Evolutionary conservation across 2,797 vertebrate species (phyloP), one percentile per base, ranked within the genome.

Genomic region (Mus spretus): DNA sequence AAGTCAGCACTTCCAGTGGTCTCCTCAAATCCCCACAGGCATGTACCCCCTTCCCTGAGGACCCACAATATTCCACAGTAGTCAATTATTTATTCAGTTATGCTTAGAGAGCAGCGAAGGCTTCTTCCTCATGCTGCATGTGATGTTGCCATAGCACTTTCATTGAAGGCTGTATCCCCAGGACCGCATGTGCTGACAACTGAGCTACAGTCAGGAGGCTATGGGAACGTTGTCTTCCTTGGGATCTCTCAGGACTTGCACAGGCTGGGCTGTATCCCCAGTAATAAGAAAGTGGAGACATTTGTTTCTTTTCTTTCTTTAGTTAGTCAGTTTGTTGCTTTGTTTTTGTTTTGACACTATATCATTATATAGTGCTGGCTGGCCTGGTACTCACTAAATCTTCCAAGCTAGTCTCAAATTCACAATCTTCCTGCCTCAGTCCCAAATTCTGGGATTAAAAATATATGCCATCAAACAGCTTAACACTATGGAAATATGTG

Each of bases 71-170:
- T 89, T 93, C 79, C 89, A 85, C n/a, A 63, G n/a, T 78, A 65
- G 65, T 93, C 96, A 91, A 70, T 84, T 88, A 84, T 92, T 93
- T 96, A n/a, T 81, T 24, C 65, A 59, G 77, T 95, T 91, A 67
- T 47, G 10, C 57, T 93, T 65, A 55, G 40, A 89, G 94, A 67
- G 34, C 79, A 74, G 85, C 13, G 47, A 78, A 63, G 57, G 6
- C 14, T 92, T 57, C 37, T 88, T 55, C 55, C 67, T 78, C 59
- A 31, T 20, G 47, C 47, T 90, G 47, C 1, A 1, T 57, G n/a
- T 50, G 67, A 96, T 91, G 47, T 57, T 92, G 50, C 1, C 3
- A 55, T 65, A 50, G 20, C 95, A 59, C 89, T 95, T 96, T 96
- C 65, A 57, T 28, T 80, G 10, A 24, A 82, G 80, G 67, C 75